Evolutionary conservation across 2,113 vertebrate species (phyloP).

Genomic region (Cinclus mexicanus): DNA sequence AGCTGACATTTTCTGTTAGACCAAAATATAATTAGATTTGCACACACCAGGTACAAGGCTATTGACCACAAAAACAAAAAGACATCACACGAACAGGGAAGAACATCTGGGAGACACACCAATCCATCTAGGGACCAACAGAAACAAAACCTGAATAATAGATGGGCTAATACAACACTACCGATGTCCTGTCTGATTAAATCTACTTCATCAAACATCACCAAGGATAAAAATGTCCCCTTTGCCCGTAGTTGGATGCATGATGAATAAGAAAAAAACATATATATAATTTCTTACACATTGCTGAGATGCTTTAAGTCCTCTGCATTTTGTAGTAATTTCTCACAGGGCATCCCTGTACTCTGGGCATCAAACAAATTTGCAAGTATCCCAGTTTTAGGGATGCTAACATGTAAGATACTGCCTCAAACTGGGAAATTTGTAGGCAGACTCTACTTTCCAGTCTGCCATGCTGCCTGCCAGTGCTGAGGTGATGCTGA

Average conservation of each 20-base stretch:
- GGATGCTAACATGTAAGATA: background rate
- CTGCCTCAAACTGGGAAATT: background rate
- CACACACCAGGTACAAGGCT: constrained; percentile 20
- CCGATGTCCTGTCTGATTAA: constrained; percentile 3
- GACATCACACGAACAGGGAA: background rate
- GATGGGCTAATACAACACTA: background rate
- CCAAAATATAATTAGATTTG: constrained; percentile 27
- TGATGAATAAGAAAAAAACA: background rate
- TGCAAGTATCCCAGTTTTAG: background rate
- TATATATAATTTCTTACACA: background rate
- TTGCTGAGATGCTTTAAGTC: background rate
- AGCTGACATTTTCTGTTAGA: constrained; percentile 27
- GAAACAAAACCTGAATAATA: constrained; percentile 11
- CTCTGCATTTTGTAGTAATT: background rate
- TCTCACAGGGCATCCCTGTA: background rate
- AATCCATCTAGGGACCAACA: background rate
- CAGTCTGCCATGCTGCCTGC: background rate
- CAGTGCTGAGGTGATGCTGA: background rate
- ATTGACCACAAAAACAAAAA: background rate
- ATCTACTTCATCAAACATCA: constrained; percentile 4
- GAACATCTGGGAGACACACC: background rate
- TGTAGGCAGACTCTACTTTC: background rate
- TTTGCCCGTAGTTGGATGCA: background rate
- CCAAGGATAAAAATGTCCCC: background rate
- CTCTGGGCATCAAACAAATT: background rate